phyloP scores from a whole-genome alignment of 1,140 invertebrate genomes.

The Muscidifurax raptorellus region DNA sequence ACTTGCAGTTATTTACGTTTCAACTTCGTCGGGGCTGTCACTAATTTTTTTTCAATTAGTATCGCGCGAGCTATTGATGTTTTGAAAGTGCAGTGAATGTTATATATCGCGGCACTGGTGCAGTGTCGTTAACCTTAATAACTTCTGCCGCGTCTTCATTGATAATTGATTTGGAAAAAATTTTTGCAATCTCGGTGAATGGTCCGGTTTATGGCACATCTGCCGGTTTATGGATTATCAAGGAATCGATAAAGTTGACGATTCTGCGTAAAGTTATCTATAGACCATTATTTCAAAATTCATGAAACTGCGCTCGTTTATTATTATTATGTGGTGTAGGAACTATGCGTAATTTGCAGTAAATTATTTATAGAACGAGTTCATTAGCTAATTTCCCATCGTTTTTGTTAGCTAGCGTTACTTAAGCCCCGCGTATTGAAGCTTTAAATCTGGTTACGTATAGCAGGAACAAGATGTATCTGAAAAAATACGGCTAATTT shows the following conservation, averaged over 20 bases:
- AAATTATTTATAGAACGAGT: not conserved
- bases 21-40: not conserved
- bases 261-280: not conserved
- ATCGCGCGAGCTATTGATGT: not conserved
- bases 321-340: too few species aligned
- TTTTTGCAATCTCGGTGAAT: not conserved
- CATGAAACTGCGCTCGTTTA: too few species aligned
- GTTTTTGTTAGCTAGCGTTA: too few species aligned
- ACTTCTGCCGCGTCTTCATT: not conserved
- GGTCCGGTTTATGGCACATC: not conserved
- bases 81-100: not conserved
- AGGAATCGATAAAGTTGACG: not conserved
- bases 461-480: not conserved
- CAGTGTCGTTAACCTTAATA: constrained; percentile 14
- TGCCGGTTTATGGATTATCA: not conserved
- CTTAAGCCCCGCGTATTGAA: too few species aligned
- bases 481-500: not conserved
- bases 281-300: too few species aligned
- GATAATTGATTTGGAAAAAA: not conserved
- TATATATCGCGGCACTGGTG: not conserved
- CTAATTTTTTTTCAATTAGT: constrained; percentile 21
- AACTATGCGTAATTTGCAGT: not conserved
- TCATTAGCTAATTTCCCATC: not conserved
- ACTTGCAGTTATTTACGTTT: not conserved
- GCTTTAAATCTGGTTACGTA: not conserved